Conservation (phyloP, 2,888 invertebrate species). For the Bruchidius siliquastri region DNA sequence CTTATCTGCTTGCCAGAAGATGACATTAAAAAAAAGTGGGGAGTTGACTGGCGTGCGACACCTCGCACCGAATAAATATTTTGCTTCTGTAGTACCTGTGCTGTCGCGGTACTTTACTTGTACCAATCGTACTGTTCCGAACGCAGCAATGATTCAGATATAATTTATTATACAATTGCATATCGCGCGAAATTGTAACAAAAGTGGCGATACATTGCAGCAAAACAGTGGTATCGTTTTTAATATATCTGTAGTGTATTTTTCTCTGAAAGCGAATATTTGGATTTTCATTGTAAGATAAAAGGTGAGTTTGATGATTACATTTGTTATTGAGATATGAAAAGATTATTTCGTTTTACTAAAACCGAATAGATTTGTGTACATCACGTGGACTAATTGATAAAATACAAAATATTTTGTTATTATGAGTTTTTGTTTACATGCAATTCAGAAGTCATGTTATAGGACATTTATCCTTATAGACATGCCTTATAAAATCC, state of each 20-base stretch:
- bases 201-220: not conserved
- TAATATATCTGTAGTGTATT: not conserved
- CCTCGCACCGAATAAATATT: not conserved
- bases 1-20: too few relatives aligned
- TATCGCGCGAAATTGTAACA: not conserved
- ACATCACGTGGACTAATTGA: too few relatives aligned
- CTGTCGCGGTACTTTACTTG: not conserved
- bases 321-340: not conserved
- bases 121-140: not conserved
- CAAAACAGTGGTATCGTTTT: not conserved
- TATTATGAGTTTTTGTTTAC: too few relatives aligned
- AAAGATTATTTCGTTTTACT: not conserved
- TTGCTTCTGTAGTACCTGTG: not conserved
- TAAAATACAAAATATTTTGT: too few relatives aligned
- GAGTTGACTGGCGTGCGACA: not conserved
- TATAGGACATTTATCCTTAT: too few relatives aligned
- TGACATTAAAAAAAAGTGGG: not conserved
- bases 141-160: not conserved
- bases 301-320: not conserved
- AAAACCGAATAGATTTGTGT: not conserved
- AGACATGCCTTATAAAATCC: too few relatives aligned
- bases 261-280: not conserved
- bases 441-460: too few relatives aligned
- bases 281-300: not conserved
- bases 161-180: not conserved